These are phyloP conservation scores for Ceriagrion tenellum DNA, from an alignment of 2,888 invertebrate species.

Conservation along the genomic window DNA sequence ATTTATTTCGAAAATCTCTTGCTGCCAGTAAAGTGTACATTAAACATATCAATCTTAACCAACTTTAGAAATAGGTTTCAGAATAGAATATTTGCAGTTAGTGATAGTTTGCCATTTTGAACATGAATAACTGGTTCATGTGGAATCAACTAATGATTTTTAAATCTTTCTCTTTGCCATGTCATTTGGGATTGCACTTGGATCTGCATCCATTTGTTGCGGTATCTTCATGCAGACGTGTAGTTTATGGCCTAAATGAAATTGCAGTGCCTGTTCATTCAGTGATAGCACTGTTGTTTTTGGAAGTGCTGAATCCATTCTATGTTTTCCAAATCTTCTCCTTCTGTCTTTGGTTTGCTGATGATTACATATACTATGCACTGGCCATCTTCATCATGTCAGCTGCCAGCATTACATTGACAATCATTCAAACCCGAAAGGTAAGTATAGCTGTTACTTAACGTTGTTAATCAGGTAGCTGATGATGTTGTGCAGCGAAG, in stretches of 20 bases:
- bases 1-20: too few relatives aligned
- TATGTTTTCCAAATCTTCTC: constrained; percentile 97
- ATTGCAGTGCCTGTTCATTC: constrained; percentile 90
- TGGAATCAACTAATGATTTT: too few relatives aligned
- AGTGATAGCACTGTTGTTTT: constrained; percentile 85
- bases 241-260: constrained; percentile 91
- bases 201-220: not conserved
- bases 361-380: constrained; percentile 94
- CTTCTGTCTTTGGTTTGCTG: constrained; percentile 92
- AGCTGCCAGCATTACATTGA: constrained; percentile 89
- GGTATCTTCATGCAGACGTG: constrained; percentile 76
- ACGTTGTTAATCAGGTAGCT: too few relatives aligned
- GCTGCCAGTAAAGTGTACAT: too few relatives aligned
- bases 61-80: too few relatives aligned
- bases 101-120: too few relatives aligned
- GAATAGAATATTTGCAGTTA: too few relatives aligned
- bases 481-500: too few relatives aligned
- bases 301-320: constrained; percentile 95
- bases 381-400: constrained; percentile 92
- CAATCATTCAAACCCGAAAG: constrained; percentile 91
- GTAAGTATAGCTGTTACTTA: constrained; percentile 78
- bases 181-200: not conserved
- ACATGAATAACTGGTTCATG: too few relatives aligned
- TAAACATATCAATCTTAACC: too few relatives aligned
- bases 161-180: not conserved